These are phyloP conservation scores for Lasioglossum oenotherae DNA, from an alignment of 2,888 invertebrate genomes.

Conservation along the genomic window DNA sequence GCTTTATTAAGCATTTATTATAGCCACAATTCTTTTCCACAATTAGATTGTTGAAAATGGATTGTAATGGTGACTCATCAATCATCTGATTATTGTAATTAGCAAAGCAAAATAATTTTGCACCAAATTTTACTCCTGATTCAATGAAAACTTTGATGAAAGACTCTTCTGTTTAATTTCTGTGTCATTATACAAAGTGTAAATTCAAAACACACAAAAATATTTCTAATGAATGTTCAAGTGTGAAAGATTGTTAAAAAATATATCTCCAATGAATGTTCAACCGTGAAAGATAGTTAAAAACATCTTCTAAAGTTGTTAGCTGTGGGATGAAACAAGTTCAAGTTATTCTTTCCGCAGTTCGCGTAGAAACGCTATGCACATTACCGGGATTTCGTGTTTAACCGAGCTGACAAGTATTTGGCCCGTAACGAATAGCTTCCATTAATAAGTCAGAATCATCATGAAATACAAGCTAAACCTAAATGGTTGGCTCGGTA, in stretches of 20 bases:
- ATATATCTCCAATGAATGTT: too few species aligned
- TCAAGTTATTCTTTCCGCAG: neutral
- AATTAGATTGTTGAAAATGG: too few species aligned
- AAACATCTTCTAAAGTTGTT: neutral
- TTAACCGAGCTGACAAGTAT: constrained; percentile 41
- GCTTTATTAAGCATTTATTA: too few species aligned
- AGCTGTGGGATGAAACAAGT: neutral
- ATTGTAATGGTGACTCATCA: too few species aligned
- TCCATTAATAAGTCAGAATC: constrained; percentile 49
- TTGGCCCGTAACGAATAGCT: constrained; percentile 35
- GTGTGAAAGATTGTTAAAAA: neutral
- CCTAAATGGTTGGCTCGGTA: constrained; percentile 15
- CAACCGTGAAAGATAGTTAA: neutral
- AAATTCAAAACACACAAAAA: neutral
- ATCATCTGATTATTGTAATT: too few species aligned
- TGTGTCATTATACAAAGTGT: too few species aligned
- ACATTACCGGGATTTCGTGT: constrained; percentile 49
- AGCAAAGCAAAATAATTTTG: too few species aligned
- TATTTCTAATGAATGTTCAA: too few species aligned
- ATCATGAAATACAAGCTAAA: constrained; percentile 50
- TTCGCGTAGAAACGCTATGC: neutral
- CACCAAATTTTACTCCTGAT: too few species aligned
- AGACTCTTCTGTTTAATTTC: too few species aligned
- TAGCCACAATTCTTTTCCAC: too few species aligned
- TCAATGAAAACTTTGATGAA: too few species aligned